A percentile compares a stretch with the other conserved stretches of the same genome.
phyloP scores from a whole-genome alignment of 2,888 invertebrate species.

The Alitta virens region DNA sequence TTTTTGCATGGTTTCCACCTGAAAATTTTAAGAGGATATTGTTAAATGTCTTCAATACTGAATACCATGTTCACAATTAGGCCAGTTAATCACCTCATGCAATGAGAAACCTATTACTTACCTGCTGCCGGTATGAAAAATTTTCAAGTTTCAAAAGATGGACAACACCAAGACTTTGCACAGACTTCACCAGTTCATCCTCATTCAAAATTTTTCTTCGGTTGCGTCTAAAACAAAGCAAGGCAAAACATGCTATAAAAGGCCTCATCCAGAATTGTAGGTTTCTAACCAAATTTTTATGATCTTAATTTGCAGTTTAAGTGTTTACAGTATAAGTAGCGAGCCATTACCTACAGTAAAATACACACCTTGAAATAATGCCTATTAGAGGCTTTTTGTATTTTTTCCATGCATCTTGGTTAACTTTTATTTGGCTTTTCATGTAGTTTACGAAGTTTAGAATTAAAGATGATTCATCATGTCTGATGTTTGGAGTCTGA shows the following conservation, averaged over 20 bases:
- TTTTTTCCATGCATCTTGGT: neutral
- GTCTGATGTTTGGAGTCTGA: too few species aligned
- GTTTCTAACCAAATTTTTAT: too few species aligned
- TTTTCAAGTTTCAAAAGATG: constrained; percentile 33
- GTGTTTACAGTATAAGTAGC: too few species aligned
- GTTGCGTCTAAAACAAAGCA: constrained; percentile 22
- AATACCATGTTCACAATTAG: too few species aligned
- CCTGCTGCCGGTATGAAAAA: constrained; percentile 35
- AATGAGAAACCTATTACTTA: constrained; percentile 8
- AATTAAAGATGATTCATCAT: too few species aligned
- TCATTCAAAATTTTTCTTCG: constrained; percentile 38
- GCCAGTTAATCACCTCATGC: too few species aligned
- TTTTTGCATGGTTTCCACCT: constrained; percentile 37
- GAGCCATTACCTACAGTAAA: too few species aligned
- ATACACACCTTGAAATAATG: neutral
- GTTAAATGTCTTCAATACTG: too few species aligned
- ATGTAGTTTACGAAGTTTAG: neutral
- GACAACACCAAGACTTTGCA: constrained; percentile 27
- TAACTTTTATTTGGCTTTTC: neutral
- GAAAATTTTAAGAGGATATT: neutral
- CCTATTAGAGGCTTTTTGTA: neutral
- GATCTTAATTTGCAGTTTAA: too few species aligned
- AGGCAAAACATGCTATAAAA: too few species aligned
- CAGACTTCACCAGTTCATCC: constrained; percentile 31
- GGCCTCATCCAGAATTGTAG: too few species aligned